Evolutionary conservation across 2,113 vertebrate genomes (phyloP).

Genomic region (Leuciscus idus): DNA sequence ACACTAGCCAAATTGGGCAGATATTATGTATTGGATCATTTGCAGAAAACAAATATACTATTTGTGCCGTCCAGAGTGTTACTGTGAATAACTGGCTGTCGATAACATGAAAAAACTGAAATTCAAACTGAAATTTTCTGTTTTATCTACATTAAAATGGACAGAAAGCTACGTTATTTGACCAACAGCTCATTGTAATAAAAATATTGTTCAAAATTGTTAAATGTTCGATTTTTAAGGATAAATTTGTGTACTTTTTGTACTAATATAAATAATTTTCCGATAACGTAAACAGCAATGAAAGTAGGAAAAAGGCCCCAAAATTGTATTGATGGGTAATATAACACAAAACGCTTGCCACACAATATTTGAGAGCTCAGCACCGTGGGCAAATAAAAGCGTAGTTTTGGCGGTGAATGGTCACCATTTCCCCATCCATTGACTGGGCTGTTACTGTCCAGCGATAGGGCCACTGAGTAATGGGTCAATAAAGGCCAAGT

Average conservation of each 20-base stretch:
- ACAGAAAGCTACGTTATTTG: background rate
- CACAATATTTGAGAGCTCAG: constrained; percentile 15
- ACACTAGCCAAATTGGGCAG: no score
- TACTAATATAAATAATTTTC: background rate
- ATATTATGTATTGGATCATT: no score
- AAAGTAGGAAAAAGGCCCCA: background rate
- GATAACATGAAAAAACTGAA: background rate
- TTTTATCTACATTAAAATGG: background rate
- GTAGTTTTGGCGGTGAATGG: constrained; percentile 37
- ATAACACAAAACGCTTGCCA: constrained; percentile 5
- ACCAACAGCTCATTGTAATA: no score
- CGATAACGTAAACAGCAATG: background rate
- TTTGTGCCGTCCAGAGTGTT: background rate
- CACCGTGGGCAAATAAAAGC: constrained; percentile 38
- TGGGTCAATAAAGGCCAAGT: constrained; percentile 53
- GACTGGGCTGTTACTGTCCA: constrained; percentile 54
- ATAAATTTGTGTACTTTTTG: background rate
- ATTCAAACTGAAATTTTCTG: background rate
- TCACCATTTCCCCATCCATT: constrained; percentile 46
- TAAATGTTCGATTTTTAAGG: background rate
- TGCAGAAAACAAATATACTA: background rate
- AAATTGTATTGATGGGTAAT: background rate
- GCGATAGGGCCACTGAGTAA: constrained; percentile 53
- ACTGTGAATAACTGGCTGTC: no score
- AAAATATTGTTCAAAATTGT: no score